Evolutionary conservation across 2,888 invertebrate species (phyloP).

Genomic region (Baccha elongata): DNA sequence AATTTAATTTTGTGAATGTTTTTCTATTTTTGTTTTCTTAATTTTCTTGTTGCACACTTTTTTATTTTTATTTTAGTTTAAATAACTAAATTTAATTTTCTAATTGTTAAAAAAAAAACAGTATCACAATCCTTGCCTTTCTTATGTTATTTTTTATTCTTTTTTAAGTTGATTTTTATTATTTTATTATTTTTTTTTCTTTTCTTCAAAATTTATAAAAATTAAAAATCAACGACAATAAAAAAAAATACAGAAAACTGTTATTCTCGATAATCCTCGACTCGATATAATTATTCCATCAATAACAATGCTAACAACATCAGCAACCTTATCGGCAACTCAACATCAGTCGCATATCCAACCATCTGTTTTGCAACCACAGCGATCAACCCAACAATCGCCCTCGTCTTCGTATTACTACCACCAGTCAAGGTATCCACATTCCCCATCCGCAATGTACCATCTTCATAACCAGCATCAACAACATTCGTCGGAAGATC

Average conservation of each 20-base stretch:
- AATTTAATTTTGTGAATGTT: constrained; percentile 55
- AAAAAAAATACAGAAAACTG: constrained; percentile 75
- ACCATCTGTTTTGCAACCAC: constrained; percentile 34
- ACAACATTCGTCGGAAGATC: constrained; percentile 48
- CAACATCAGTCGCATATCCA: constrained; percentile 78
- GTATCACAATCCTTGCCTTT: constrained; percentile 79
- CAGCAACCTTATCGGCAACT: constrained; percentile 76
- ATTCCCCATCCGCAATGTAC: constrained; percentile 64
- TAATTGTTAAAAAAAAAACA: constrained; percentile 34
- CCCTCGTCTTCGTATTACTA: constrained; percentile 47
- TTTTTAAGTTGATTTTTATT: constrained; percentile 79
- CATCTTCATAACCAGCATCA: constrained; percentile 47
- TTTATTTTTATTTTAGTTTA: constrained; percentile 43
- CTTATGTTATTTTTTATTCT: constrained; percentile 76
- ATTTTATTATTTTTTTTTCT: constrained; percentile 75
- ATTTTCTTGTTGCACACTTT: constrained; percentile 66
- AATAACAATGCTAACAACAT: constrained; percentile 74
- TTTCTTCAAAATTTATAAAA: constrained; percentile 67
- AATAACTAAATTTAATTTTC: constrained; percentile 58
- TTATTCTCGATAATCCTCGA: constrained; percentile 77
- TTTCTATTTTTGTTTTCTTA: constrained; percentile 59
- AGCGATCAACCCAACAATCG: constrained; percentile 37
- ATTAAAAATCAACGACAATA: constrained; percentile 32
- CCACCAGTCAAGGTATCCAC: constrained; percentile 60
- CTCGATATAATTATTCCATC: constrained; percentile 75